Percentiles rank a stretch among this genome's conserved stretches.
phyloP scores from a whole-genome alignment of 2,888 invertebrate genomes.

The Allacma fusca region DNA sequence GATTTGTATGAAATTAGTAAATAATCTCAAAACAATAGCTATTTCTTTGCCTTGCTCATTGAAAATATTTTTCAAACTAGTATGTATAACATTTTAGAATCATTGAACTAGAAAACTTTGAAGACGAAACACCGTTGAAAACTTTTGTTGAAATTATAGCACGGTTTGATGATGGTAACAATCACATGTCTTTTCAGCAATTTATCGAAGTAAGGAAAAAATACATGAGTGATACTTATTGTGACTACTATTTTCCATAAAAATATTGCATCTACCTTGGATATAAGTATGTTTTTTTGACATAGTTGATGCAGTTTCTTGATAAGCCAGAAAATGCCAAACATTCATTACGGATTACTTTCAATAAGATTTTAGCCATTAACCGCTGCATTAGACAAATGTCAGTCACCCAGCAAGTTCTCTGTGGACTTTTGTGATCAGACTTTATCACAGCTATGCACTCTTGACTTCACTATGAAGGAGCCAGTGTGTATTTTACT shows the following conservation, averaged over 20 bases:
- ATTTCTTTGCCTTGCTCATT: too few species aligned
- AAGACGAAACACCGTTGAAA: slow-evolving; percentile 19
- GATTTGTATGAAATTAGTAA: slow-evolving; percentile 18
- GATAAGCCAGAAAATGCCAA: slow-evolving; percentile 11
- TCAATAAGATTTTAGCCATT: slow-evolving; percentile 19
- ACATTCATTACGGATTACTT: slow-evolving; percentile 14
- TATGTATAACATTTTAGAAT: background rate
- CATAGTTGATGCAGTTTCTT: slow-evolving; percentile 22
- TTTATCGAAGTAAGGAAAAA: slow-evolving; percentile 37
- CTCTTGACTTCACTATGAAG: too few species aligned
- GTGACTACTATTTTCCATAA: background rate
- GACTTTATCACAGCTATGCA: background rate
- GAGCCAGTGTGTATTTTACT: too few species aligned
- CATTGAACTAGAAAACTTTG: slow-evolving; percentile 17
- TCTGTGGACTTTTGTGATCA: slow-evolving; percentile 31
- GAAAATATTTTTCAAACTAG: background rate
- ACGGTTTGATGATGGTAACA: slow-evolving; percentile 10
- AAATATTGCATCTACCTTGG: background rate
- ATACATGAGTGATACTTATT: too few species aligned
- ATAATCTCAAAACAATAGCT: background rate
- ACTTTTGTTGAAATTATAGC: slow-evolving; percentile 1
- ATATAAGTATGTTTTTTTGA: background rate
- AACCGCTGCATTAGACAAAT: slow-evolving; percentile 32
- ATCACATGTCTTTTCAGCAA: slow-evolving; percentile 29
- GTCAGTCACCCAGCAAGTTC: slow-evolving; percentile 34